A percentile compares a stretch with the other conserved stretches of the same genome.
phyloP scores from a whole-genome alignment of 2,113 vertebrate species.

The Verasper variegatus region DNA sequence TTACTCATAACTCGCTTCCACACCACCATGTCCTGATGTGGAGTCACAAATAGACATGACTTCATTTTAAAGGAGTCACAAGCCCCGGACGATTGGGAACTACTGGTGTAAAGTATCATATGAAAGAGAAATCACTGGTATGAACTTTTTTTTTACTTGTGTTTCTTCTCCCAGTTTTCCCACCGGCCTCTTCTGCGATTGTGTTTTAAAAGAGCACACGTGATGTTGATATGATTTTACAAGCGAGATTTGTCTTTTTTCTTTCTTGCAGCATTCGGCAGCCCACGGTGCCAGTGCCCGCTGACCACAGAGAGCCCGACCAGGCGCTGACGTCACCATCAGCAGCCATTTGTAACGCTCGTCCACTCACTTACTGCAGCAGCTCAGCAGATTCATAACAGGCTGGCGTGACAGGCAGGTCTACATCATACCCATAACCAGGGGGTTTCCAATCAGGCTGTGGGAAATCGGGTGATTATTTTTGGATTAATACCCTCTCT shows the following conservation, averaged over 20 bases:
- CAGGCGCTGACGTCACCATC: slow-evolving; percentile 66
- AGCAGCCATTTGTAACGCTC: slow-evolving; percentile 56
- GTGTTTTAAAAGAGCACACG: slow-evolving; percentile 24
- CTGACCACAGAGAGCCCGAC: slow-evolving; percentile 66
- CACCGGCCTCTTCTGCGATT: slow-evolving; percentile 1
- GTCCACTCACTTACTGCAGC: slow-evolving; percentile 46
- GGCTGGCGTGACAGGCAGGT: background rate
- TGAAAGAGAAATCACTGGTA: background rate
- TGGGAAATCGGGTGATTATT: background rate
- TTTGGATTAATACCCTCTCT: background rate
- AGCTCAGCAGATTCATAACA: slow-evolving; percentile 35
- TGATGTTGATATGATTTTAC: slow-evolving; percentile 54
- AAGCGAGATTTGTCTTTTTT: slow-evolving; percentile 46
- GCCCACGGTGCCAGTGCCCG: slow-evolving; percentile 57
- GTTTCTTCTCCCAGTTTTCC: slow-evolving; percentile 4
- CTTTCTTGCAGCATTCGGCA: slow-evolving; percentile 42
- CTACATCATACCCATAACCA: slow-evolving; percentile 41
- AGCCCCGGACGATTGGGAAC: slow-evolving; percentile 15
- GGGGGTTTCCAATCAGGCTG: slow-evolving; percentile 25
- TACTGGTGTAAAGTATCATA: slow-evolving; percentile 3
- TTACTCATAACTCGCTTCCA: slow-evolving; percentile 43
- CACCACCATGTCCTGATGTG: slow-evolving; percentile 32
- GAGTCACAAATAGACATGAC: slow-evolving; percentile 50
- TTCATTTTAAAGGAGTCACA: slow-evolving; percentile 39
- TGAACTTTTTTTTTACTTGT: slow-evolving; percentile 3